Conservation (phyloP, 2,113 vertebrate species). For the Chelonoidis abingdonii region DNA sequence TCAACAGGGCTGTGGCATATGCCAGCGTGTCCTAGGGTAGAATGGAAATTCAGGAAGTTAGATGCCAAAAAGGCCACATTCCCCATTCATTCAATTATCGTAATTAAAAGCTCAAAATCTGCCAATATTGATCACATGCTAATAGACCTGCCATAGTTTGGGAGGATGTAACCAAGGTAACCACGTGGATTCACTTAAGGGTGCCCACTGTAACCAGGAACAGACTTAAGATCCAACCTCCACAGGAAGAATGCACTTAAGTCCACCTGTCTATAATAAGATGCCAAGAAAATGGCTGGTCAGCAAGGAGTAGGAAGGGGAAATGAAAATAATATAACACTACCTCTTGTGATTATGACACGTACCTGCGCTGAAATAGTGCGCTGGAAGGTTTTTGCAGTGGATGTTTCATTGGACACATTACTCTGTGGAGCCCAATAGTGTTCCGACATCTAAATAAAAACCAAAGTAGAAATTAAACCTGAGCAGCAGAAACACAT, state of each 20-base stretch:
- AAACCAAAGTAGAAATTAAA: slow-evolving; percentile 13
- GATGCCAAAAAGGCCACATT: neutral
- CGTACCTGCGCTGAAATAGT: slow-evolving; percentile 98
- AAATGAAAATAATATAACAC: neutral
- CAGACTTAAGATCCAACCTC: neutral
- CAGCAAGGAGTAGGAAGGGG: neutral
- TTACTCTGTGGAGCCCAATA: slow-evolving; percentile 99
- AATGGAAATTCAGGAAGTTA: neutral
- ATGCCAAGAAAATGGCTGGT: neutral
- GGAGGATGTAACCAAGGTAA: neutral
- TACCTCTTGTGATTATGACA: neutral
- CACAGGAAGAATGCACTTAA: neutral
- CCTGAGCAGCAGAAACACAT: neutral
- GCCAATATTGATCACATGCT: neutral
- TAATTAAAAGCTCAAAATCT: neutral
- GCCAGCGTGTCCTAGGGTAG: slow-evolving; percentile 92
- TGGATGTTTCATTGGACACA: slow-evolving; percentile 97
- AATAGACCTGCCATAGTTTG: neutral
- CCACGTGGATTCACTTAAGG: neutral
- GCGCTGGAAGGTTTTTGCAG: slow-evolving; percentile 98
- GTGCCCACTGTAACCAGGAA: neutral
- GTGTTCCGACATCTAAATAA: slow-evolving; percentile 96
- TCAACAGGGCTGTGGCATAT: slow-evolving; percentile 96
- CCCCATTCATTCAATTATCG: neutral
- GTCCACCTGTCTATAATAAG: neutral